A percentile compares a stretch with the other conserved stretches of the same genome.
These are phyloP conservation scores for Lasioglossum calceatum DNA, from an alignment of 2,888 invertebrate species.

Conservation along the genomic window DNA sequence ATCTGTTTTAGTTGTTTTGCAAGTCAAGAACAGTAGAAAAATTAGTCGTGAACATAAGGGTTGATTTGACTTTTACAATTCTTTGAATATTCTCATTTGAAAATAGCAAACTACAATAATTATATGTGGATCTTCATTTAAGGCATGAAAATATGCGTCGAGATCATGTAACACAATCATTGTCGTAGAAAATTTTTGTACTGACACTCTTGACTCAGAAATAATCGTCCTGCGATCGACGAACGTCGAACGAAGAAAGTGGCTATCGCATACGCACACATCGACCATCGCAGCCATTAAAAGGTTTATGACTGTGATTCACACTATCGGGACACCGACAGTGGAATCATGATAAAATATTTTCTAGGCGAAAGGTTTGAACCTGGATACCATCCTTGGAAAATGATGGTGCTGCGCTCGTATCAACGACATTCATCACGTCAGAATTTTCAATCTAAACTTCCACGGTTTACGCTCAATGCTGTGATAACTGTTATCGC, in stretches of 20 bases:
- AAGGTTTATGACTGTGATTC: slow-evolving; percentile 71
- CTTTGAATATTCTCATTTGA: too few species aligned
- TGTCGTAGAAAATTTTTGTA: too few species aligned
- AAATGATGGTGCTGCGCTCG: neutral
- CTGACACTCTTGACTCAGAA: too few species aligned
- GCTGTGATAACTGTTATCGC: neutral
- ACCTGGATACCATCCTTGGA: neutral
- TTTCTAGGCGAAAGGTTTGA: slow-evolving; percentile 18
- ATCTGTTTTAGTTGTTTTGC: too few species aligned
- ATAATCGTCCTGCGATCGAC: slow-evolving; percentile 12
- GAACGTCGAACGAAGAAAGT: slow-evolving; percentile 59
- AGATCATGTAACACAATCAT: too few species aligned
- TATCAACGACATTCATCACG: slow-evolving; percentile 11
- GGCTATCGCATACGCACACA: slow-evolving; percentile 43
- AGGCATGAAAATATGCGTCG: too few species aligned
- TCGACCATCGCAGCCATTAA: slow-evolving; percentile 57
- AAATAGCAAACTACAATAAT: too few species aligned
- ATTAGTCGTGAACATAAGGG: too few species aligned
- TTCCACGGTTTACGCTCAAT: neutral
- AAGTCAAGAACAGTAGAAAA: too few species aligned
- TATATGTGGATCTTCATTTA: too few species aligned
- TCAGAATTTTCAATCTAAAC: slow-evolving; percentile 24
- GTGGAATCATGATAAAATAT: slow-evolving; percentile 34
- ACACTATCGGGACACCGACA: slow-evolving; percentile 58
- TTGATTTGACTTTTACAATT: too few species aligned